These are phyloP conservation scores for Amaurobius ferox DNA, from an alignment of 2,888 invertebrate species.

Conservation along the genomic window DNA sequence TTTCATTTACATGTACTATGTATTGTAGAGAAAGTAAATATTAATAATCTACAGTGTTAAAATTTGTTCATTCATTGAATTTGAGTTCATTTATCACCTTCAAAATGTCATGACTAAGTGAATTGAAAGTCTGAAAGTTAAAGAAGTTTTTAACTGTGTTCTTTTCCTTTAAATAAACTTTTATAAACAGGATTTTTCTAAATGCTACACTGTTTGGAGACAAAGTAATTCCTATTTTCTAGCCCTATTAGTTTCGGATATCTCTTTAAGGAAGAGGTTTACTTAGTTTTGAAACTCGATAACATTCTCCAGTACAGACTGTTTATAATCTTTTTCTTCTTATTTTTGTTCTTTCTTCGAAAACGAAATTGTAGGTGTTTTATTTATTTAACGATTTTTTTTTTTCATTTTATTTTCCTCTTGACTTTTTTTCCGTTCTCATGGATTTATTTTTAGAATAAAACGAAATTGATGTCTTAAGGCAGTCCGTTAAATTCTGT, in stretches of 20 bases:
- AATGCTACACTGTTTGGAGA: neutral
- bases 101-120: neutral
- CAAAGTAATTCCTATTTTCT: slow-evolving; percentile 16
- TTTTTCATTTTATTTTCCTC: too few species aligned
- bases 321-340: slow-evolving; percentile 12
- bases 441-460: too few species aligned
- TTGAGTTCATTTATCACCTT: neutral
- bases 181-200: neutral
- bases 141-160: neutral
- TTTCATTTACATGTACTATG: too few species aligned
- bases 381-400: too few species aligned
- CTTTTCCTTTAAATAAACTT: neutral
- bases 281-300: neutral
- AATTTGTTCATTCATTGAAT: too few species aligned
- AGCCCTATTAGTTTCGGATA: neutral
- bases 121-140: neutral
- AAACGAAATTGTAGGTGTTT: too few species aligned
- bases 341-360: slow-evolving; percentile 2
- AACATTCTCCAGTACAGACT: neutral
- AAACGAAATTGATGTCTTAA: too few species aligned
- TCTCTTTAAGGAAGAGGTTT: neutral
- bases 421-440: too few species aligned
- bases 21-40: too few species aligned
- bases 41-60: too few species aligned
- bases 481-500: too few species aligned